Base-by-base conservation (phyloP, 1,140 invertebrate genomes). In the Drosophila saltans region DNA sequence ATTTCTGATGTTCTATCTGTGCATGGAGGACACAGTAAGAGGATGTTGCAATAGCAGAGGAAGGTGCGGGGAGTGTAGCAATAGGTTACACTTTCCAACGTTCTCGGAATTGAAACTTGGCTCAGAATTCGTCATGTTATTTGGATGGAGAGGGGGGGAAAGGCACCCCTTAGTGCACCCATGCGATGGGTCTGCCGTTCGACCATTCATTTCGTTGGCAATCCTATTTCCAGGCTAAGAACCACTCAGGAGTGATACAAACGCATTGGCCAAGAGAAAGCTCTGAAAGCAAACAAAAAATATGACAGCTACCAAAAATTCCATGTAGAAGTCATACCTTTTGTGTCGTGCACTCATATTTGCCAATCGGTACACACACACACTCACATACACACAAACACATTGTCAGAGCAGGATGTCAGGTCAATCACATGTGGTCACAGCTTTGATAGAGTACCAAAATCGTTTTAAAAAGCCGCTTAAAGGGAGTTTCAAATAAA, bases 371-470 rank as follows among this genome's bases (percentile, higher is more conserved):
- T 26, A 60, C 24, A 36, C 58, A 11, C 11, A 30, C 21, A 11
- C 21, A n/a, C 26, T 2, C 28, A 41, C 28, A 62, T 64, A 62
- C 73, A 30, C n/a, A 21, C 45, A n/a, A 52, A 52, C 45, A 26
- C 45, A 52, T 10, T 52, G 21, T 6, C 45, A 7, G 8, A 26
- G 21, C 45, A 52, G 45, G 21, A 52, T 52, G 21, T 52, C 45
- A 52, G 21, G 8, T 52, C 21, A 52, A 52, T 52, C 45, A 52
- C 7, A 26, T 52, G 45, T 52, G 45, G 45, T 52, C 26, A 26
- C 45, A 52, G 21, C 45, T 8, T 52, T 52, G 45, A 52, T 52
- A 24, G 45, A 52, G 45, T 21, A 52, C 21, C 45, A 2, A 52
- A 52, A 52, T 26, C 45, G 16, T 8, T 24, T 52, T 52, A 3